A percentile compares a stretch with the other conserved stretches of the same genome.
Conservation (phyloP, 2,888 invertebrate species). For the Leptinotarsa tumamoca region DNA sequence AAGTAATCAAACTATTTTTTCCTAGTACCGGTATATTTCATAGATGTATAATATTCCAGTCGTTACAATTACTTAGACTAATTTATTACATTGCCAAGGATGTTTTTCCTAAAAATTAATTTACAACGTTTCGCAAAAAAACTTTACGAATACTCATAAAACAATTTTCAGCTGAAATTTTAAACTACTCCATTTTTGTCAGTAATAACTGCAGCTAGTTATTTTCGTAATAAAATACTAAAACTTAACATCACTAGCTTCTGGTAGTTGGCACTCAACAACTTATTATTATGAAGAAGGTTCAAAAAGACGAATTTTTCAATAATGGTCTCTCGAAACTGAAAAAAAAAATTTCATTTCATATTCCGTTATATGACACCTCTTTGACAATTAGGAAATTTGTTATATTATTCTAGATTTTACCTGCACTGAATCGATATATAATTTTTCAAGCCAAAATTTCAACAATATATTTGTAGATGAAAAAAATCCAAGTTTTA, state of each 20-base stretch:
- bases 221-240: conserved; percentile 41
- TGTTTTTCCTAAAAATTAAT: conserved; percentile 42
- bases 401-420: too few relatives aligned
- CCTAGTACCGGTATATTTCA: conserved; percentile 45
- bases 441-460: background rate
- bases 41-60: conserved; percentile 48
- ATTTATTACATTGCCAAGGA: conserved; percentile 45
- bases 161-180: conserved; percentile 31
- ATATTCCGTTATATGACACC: too few relatives aligned
- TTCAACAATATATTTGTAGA: background rate
- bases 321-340: too few relatives aligned
- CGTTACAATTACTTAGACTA: conserved; percentile 46
- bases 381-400: too few relatives aligned
- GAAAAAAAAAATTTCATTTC: too few relatives aligned
- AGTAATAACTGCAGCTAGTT: conserved; percentile 18
- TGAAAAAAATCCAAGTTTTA: background rate
- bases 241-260: conserved; percentile 60
- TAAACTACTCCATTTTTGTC: conserved; percentile 19
- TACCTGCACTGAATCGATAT: too few relatives aligned
- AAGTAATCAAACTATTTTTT: conserved; percentile 14
- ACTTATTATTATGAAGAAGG: conserved; percentile 48
- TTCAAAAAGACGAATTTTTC: background rate
- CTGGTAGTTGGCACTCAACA: conserved; percentile 67
- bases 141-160: conserved; percentile 26
- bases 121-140: conserved; percentile 35